Conservation (phyloP, 1,140 invertebrate genomes). For the Drosophila ogumai region DNA sequence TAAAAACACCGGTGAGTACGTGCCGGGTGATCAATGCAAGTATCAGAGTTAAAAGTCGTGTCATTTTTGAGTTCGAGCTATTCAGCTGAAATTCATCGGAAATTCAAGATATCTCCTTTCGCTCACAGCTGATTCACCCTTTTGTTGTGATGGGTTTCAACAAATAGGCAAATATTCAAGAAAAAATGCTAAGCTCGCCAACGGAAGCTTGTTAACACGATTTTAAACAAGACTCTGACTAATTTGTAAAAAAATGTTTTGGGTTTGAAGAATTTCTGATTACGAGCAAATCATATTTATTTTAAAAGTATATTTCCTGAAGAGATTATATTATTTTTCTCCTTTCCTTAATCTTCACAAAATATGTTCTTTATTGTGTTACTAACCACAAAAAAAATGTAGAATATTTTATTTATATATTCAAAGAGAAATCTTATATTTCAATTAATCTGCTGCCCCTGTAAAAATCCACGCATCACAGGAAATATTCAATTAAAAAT, state of each 20-base stretch:
- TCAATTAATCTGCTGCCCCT: slow-evolving; percentile 9
- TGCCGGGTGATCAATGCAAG: slow-evolving; percentile 47
- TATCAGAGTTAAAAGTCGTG: slow-evolving; percentile 25
- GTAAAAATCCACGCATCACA: background rate
- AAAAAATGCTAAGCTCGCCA: slow-evolving; percentile 8
- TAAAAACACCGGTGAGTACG: slow-evolving; percentile 62
- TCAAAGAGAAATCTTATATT: background rate
- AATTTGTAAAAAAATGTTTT: slow-evolving; percentile 9
- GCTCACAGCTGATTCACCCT: slow-evolving; percentile 40
- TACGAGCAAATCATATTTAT: background rate
- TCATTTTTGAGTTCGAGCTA: slow-evolving; percentile 19
- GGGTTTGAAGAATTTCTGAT: background rate
- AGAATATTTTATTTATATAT: background rate
- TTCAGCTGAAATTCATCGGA: slow-evolving; percentile 64
- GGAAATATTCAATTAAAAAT: slow-evolving; percentile 1
- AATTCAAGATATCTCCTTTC: slow-evolving; percentile 35
- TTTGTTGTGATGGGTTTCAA: slow-evolving; percentile 22
- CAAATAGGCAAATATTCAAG: background rate
- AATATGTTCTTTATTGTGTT: too few species aligned
- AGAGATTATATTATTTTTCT: background rate
- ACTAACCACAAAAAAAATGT: too few species aligned
- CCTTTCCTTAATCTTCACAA: background rate
- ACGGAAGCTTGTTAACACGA: slow-evolving; percentile 55
- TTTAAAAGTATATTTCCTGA: background rate
- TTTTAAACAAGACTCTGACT: slow-evolving; percentile 14